These are phyloP conservation scores for Pseudolycoriella hygida DNA, from an alignment of 2,888 invertebrate species.

Conservation along the genomic window DNA sequence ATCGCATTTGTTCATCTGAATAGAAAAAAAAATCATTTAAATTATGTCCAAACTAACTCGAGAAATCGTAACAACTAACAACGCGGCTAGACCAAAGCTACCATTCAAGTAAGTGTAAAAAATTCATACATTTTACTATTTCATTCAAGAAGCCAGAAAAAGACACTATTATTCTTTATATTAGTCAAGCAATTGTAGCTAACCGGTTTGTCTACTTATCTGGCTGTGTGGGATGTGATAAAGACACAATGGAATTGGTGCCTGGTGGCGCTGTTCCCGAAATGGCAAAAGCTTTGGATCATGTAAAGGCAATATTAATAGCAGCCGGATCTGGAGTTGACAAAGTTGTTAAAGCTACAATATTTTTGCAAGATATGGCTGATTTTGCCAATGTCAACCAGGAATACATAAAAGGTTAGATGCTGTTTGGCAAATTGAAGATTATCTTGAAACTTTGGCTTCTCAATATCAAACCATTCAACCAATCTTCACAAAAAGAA, in stretches of 20 bases:
- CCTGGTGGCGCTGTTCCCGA: slow-evolving; percentile 57
- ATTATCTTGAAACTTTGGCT: too few species aligned
- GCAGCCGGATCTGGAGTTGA: slow-evolving; percentile 53
- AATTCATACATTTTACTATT: too few species aligned
- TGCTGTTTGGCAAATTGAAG: too few species aligned
- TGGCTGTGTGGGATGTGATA: slow-evolving; percentile 67
- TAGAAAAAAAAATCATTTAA: too few species aligned
- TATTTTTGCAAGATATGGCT: slow-evolving; percentile 61
- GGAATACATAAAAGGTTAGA: slow-evolving; percentile 62
- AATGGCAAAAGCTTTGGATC: slow-evolving; percentile 56
- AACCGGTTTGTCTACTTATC: slow-evolving; percentile 73
- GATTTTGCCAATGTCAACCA: slow-evolving; percentile 69
- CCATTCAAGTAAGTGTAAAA: too few species aligned
- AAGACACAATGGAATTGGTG: slow-evolving; percentile 48
- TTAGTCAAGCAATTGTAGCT: slow-evolving; percentile 69
- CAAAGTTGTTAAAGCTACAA: slow-evolving; percentile 71
- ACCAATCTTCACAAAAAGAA: too few species aligned
- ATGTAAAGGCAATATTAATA: slow-evolving; percentile 58
- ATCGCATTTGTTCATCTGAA: too few species aligned
- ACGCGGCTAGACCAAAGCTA: too few species aligned
- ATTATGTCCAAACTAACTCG: too few species aligned
- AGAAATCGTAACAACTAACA: too few species aligned
- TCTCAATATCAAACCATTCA: too few species aligned
- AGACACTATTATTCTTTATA: too few species aligned
- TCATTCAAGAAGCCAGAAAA: neutral